Percentiles rank a stretch among this genome's conserved stretches.
Conservation (phyloP, 2,888 invertebrate genomes). For the Perithous albicinctus region DNA sequence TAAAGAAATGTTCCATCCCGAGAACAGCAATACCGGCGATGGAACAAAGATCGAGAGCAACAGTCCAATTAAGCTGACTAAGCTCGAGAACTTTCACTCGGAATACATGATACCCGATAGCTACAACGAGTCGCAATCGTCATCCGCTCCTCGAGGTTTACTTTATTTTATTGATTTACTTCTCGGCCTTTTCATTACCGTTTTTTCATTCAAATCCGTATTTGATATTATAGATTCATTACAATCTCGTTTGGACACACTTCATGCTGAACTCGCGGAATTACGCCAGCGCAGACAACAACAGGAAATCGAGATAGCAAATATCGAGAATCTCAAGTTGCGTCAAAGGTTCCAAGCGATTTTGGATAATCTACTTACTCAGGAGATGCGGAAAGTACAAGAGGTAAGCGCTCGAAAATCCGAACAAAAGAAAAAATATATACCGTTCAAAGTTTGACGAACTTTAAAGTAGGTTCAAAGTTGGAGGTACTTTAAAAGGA, state of each 20-base stretch:
- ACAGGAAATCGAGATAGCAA: slow-evolving; percentile 93
- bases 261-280: slow-evolving; percentile 91
- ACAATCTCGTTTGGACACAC: slow-evolving; percentile 89
- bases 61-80: slow-evolving; percentile 73
- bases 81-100: slow-evolving; percentile 80
- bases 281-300: slow-evolving; percentile 90
- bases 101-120: slow-evolving; percentile 80
- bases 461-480: no score
- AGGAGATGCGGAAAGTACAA: slow-evolving; percentile 93
- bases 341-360: slow-evolving; percentile 93
- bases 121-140: slow-evolving; percentile 74
- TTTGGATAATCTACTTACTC: slow-evolving; percentile 90
- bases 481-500: no score
- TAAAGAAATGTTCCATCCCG: slow-evolving; percentile 87
- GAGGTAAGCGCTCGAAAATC: slow-evolving; percentile 85
- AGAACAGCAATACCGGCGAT: slow-evolving; percentile 71
- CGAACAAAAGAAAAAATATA: no score
- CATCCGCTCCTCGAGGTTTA: slow-evolving; percentile 73
- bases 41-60: slow-evolving; percentile 75
- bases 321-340: slow-evolving; percentile 93
- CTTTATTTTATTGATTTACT: slow-evolving; percentile 35
- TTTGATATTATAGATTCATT: slow-evolving; percentile 84
- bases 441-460: no score
- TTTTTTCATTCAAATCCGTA: no score
- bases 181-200: no score